Evolutionary conservation across 1,140 invertebrate genomes (phyloP).

Genomic region (Drosophila nigromelanica): DNA sequence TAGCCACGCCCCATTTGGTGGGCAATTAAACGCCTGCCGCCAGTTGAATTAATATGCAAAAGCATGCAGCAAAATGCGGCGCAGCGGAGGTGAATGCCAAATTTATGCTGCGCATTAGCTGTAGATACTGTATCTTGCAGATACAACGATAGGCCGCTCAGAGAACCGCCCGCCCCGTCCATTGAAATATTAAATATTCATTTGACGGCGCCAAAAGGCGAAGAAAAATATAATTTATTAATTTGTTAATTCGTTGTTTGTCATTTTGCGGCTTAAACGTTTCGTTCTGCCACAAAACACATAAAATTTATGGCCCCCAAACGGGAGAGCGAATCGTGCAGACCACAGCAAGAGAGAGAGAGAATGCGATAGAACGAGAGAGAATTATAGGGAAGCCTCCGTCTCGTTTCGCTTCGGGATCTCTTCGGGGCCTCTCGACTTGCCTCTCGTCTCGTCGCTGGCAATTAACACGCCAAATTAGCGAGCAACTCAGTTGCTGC

Average conservation of each 20-base stretch:
- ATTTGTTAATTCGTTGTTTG: constrained; percentile 83
- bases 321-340: constrained; percentile 14
- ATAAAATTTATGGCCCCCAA: constrained; percentile 73
- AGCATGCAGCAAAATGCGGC: constrained; percentile 34
- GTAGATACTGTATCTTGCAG: constrained; percentile 59
- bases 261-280: constrained; percentile 83
- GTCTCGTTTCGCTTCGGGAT: constrained; percentile 43
- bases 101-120: constrained; percentile 74
- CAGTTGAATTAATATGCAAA: constrained; percentile 70
- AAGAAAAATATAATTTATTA: constrained; percentile 77
- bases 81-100: constrained; percentile 33
- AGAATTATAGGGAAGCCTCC: constrained; percentile 5
- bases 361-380: neutral
- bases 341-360: neutral
- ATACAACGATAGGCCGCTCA: constrained; percentile 21
- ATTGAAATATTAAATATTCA: constrained; percentile 60
- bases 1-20: constrained; percentile 59
- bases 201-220: constrained; percentile 48
- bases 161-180: constrained; percentile 28
- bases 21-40: constrained; percentile 65
- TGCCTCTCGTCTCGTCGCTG: constrained; percentile 54
- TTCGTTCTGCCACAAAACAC: constrained; percentile 80
- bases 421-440: constrained; percentile 30
- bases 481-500: constrained; percentile 48
- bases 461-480: constrained; percentile 80